Percentiles rank a stretch among this genome's conserved stretches.
Conservation (phyloP, 2,888 invertebrate genomes). For the Trichogramma evanescens region DNA sequence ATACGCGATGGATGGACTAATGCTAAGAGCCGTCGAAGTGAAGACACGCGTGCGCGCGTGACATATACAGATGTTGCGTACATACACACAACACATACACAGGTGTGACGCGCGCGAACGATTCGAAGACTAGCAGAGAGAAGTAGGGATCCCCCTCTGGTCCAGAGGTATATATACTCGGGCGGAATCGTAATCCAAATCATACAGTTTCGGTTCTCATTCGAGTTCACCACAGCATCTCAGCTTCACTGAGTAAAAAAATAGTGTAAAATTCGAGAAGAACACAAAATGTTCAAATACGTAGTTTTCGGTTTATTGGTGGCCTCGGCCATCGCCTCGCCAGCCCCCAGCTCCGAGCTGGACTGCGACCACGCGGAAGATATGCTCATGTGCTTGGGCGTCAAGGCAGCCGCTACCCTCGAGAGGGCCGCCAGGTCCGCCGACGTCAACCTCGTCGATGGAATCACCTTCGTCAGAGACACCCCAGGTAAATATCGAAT, state of each 20-base stretch:
- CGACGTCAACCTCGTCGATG: conserved; percentile 54
- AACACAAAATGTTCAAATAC: conserved; percentile 54
- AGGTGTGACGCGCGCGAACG: too few relatives aligned
- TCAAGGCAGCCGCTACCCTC: conserved; percentile 54
- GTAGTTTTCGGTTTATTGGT: conserved; percentile 38
- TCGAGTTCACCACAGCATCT: conserved; percentile 13
- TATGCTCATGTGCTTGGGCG: conserved; percentile 53
- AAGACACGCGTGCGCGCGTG: too few relatives aligned
- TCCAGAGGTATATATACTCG: too few relatives aligned
- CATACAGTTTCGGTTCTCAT: neutral
- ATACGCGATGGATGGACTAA: too few relatives aligned
- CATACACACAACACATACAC: too few relatives aligned
- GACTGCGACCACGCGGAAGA: conserved; percentile 48
- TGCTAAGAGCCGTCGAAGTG: too few relatives aligned
- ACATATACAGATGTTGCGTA: too few relatives aligned
- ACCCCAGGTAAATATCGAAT: conserved; percentile 36
- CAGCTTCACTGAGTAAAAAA: too few relatives aligned
- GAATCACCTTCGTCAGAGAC: conserved; percentile 51
- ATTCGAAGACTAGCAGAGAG: too few relatives aligned
- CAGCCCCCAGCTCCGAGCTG: conserved; percentile 27
- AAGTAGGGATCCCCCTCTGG: too few relatives aligned
- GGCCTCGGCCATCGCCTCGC: conserved; percentile 39
- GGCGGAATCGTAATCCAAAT: too few relatives aligned
- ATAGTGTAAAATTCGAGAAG: too few relatives aligned
- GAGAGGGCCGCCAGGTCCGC: conserved; percentile 53